These are phyloP conservation scores for Pogonocherus hispidulus DNA, from an alignment of 2,888 invertebrate species.

Conservation along the genomic window DNA sequence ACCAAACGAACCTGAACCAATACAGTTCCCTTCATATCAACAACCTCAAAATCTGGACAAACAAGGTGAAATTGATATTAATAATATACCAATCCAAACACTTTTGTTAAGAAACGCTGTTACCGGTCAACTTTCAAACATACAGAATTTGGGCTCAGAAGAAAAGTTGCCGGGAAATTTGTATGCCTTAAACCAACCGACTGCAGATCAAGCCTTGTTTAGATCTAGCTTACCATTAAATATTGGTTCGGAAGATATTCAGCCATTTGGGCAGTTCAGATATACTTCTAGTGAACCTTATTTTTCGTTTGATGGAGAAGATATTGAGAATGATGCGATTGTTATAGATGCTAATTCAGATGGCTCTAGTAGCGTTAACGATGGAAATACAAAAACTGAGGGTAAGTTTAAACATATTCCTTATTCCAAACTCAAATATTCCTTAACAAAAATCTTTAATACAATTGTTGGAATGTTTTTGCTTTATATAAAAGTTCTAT, in stretches of 20 bases:
- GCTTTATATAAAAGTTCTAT: too few species aligned
- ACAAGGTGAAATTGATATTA: constrained; percentile 32
- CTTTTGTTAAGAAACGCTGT: constrained; percentile 52
- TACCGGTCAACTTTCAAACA: constrained; percentile 42
- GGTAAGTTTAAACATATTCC: constrained; percentile 18
- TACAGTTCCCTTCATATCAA: constrained; percentile 28
- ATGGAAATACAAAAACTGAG: constrained; percentile 46
- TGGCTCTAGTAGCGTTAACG: constrained; percentile 52
- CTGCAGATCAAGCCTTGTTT: constrained; percentile 44
- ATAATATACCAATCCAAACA: constrained; percentile 47
- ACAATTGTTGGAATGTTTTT: too few species aligned
- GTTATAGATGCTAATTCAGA: constrained; percentile 69
- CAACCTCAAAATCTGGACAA: constrained; percentile 35
- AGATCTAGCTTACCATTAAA: constrained; percentile 33
- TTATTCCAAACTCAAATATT: not conserved
- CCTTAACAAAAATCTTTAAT: too few species aligned
- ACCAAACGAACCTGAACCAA: constrained; percentile 25
- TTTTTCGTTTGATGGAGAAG: constrained; percentile 59
- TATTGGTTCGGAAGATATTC: constrained; percentile 29
- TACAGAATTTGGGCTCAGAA: constrained; percentile 6
- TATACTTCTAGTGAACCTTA: constrained; percentile 41
- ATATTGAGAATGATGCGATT: constrained; percentile 71
- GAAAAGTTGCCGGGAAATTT: constrained; percentile 50
- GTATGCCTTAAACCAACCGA: constrained; percentile 49
- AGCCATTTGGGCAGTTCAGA: constrained; percentile 47